Base-by-base conservation (phyloP, 2,113 vertebrate species). In the Orycteropus afer region DNA sequence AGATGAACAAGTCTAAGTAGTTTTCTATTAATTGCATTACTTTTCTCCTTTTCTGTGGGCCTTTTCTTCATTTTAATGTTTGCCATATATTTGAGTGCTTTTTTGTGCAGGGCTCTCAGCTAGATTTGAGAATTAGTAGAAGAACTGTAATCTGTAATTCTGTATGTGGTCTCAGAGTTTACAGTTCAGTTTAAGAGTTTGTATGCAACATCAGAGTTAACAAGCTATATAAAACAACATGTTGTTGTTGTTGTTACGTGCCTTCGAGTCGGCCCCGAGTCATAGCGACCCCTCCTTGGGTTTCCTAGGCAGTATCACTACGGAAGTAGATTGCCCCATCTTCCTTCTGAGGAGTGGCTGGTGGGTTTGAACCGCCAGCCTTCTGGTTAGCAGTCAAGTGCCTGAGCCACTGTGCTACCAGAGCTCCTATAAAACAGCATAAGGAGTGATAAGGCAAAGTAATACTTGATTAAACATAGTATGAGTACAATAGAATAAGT, bases 1-100 rank as follows among this genome's bases (percentile, higher is more conserved):
- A 94, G 84, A 93, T 93, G 91, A 93, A 82, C 37, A 91, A 79
- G 89, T 94, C 25, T 45, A 47, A 71, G 57, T 51, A 27, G 1
- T 65, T 87, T 78, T 92, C 59, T 71, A 1, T 82, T 55, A 3
- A 32, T 65, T 69, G 22, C 13, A 9, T 77, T 86, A 11, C 45
- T 76, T 95, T 82, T 82, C 45, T 87, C 65, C 42, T 84, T 77
- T 85, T 51, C 49, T 74, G 2, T 65, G 86, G 77, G 65, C 27
- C 27, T 95, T 96, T 84, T 92, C 47, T 69, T 83, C 18, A 32
- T 76, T 20, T 81, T 20, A 91, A 45, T 29, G 23, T 67, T 92
- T 27, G 45, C 45, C 76, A 93, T 80, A 80, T 95, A 85, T 25
- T 51, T 74, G 37, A 90, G 74, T 55, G 32, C 69, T 90, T 88